Conservation (phyloP, 2,113 vertebrate species). For the Pipa parva region DNA sequence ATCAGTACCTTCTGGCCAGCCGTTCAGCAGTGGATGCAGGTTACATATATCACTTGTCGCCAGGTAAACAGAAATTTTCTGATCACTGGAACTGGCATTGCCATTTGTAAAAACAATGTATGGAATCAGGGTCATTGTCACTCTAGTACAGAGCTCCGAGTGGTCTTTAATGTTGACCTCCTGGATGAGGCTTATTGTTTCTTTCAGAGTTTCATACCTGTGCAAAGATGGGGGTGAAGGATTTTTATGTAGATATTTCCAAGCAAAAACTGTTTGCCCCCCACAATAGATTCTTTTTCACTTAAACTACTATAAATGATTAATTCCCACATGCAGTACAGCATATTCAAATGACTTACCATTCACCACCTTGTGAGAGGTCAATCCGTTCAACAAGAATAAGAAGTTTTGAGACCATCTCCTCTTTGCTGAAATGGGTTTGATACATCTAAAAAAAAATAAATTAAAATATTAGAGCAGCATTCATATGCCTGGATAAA, state of each 20-base stretch:
- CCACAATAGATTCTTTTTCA: too few species aligned
- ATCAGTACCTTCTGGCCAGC: conserved; percentile 77
- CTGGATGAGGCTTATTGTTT: conserved; percentile 61
- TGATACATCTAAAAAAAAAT: conserved; percentile 8
- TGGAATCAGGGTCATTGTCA: conserved; percentile 69
- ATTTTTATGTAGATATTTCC: background rate
- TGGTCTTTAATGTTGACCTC: conserved; percentile 54
- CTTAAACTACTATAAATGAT: too few species aligned
- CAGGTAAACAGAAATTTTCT: conserved; percentile 61
- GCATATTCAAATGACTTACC: conserved; percentile 71
- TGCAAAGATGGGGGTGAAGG: background rate
- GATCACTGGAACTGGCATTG: conserved; percentile 58
- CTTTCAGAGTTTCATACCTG: conserved; percentile 72
- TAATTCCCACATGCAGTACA: too few species aligned
- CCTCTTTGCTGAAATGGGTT: conserved; percentile 61
- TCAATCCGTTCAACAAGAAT: conserved; percentile 70
- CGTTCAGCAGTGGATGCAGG: conserved; percentile 72
- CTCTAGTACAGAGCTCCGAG: conserved; percentile 52
- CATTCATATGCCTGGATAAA: too few species aligned
- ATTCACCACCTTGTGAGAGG: conserved; percentile 58
- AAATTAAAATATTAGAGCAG: too few species aligned
- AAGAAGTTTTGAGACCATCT: conserved; percentile 63
- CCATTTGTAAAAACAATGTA: conserved; percentile 67
- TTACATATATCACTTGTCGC: conserved; percentile 65
- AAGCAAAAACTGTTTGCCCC: conserved; percentile 13